Conservation (phyloP, 2,797 vertebrate genomes). For the Parotocinclus haroldoi region DNA sequence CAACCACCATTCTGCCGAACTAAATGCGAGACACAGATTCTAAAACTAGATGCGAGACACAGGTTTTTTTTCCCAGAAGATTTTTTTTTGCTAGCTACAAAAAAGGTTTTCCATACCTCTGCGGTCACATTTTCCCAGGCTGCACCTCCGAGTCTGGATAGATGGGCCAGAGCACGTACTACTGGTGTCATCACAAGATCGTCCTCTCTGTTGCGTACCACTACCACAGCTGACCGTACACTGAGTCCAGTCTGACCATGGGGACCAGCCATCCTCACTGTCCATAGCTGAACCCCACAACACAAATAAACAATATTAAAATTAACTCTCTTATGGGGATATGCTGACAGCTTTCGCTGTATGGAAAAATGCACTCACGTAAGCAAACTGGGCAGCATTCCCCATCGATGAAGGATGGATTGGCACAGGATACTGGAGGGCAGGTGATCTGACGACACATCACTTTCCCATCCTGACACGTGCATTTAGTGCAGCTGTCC, state of each 20-base stretch:
- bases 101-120: constrained; percentile 74
- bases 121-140: constrained; percentile 82
- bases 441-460: constrained; percentile 89
- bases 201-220: constrained; percentile 89
- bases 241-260: constrained; percentile 95
- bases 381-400: constrained; percentile 90
- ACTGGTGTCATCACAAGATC: constrained; percentile 87
- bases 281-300: constrained; percentile 61
- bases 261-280: constrained; percentile 87
- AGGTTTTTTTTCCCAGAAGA: constrained; percentile 2
- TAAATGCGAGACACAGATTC: constrained; percentile 51
- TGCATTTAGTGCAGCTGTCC: constrained; percentile 92
- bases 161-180: constrained; percentile 83
- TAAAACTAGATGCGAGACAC: constrained; percentile 66
- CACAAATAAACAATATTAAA: constrained; percentile 1
- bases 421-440: constrained; percentile 81
- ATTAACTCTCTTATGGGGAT: too few relatives aligned
- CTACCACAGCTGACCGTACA: constrained; percentile 89
- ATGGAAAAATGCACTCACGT: constrained; percentile 69
- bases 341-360: too few relatives aligned
- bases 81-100: constrained; percentile 19
- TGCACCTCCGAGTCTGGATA: constrained; percentile 91
- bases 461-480: constrained; percentile 88
- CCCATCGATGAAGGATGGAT: constrained; percentile 81
- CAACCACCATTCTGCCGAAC: constrained; percentile 85